Evolutionary conservation across 2,797 vertebrate species (phyloP).

Genomic region (Siniperca scherzeri): DNA sequence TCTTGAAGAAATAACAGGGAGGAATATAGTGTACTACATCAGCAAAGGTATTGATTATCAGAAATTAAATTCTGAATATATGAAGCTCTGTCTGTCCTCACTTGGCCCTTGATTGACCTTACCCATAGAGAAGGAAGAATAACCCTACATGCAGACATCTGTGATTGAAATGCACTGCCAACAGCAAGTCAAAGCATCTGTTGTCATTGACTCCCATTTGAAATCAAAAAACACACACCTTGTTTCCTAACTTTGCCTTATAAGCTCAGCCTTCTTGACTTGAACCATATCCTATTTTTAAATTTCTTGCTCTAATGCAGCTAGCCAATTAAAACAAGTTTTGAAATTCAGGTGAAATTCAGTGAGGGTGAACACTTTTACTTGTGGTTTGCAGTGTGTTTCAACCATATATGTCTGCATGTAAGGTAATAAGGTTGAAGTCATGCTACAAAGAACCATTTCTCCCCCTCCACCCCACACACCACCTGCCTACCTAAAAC

Average conservation of each 20-base stretch:
- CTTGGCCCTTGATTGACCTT: background rate
- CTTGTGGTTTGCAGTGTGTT: background rate
- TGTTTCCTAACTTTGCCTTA: background rate
- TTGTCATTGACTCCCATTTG: background rate
- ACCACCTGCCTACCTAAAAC: background rate
- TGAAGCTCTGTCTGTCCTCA: background rate
- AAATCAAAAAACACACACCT: background rate
- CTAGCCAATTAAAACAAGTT: background rate
- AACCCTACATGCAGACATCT: background rate
- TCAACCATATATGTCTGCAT: background rate
- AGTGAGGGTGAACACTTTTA: background rate
- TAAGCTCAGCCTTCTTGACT: background rate
- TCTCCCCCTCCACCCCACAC: background rate
- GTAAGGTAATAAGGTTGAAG: background rate
- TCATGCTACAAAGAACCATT: background rate
- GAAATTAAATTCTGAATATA: background rate
- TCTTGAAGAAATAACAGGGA: background rate
- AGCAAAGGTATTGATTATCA: background rate
- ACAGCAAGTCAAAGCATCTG: background rate
- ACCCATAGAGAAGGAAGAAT: background rate
- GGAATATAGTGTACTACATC: background rate
- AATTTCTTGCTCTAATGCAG: background rate
- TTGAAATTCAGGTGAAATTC: background rate
- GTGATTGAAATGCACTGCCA: background rate
- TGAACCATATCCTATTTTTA: background rate